Evolutionary conservation across 35 echinoderm and acorn worm species (phyloP), one percentile per base, ranked within the genome.

Genomic region (Chiridota heheva): DNA sequence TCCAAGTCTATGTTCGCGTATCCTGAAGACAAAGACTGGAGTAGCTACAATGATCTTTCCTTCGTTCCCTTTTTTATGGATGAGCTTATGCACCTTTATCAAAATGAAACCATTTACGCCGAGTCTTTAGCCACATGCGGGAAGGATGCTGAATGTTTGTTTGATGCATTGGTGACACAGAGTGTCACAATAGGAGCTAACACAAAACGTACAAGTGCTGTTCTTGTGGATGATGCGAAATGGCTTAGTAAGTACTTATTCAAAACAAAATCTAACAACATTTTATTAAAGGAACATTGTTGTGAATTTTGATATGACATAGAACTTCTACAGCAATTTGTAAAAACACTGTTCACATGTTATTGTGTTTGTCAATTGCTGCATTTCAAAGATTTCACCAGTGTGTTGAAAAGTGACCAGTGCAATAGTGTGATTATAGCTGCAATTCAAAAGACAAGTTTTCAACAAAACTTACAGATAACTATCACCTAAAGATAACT

Each of bases 1-100:
- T 44, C 2, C 26, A 81, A 85, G 57, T 81, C 86, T 5, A 53
- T 90, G 6, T 96, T 96, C 40, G 45, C 67, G 35, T 96, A 96
- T 73, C 36, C 12, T 7, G 66, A 59, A 30, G 63, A 56, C 36
- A 67, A 27, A 25, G 73, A 73, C 60, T 96, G 87, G 81, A 45
- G 18, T 20, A 58, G 7, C 45, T 77, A 73, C 51, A 96, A 90
- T 86, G 77, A 96, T 41, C 20, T 60, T 0, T 63, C 72, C 3
- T 96, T 96, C 61, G 41, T 57, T 33, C 92, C 92, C 16, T 16
- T 70, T 42, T 96, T 96, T 69, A 59, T 96, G 5, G 82, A 82
- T 22, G 81, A 89, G 10, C 58, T 96, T 0, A 77, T 96, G 2
- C 4, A 2, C 36, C 34, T 28, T 27, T 37, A 27, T 58, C 26